These are phyloP conservation scores for Acholoe squamosa DNA, from an alignment of 2,888 invertebrate species.

Conservation along the genomic window DNA sequence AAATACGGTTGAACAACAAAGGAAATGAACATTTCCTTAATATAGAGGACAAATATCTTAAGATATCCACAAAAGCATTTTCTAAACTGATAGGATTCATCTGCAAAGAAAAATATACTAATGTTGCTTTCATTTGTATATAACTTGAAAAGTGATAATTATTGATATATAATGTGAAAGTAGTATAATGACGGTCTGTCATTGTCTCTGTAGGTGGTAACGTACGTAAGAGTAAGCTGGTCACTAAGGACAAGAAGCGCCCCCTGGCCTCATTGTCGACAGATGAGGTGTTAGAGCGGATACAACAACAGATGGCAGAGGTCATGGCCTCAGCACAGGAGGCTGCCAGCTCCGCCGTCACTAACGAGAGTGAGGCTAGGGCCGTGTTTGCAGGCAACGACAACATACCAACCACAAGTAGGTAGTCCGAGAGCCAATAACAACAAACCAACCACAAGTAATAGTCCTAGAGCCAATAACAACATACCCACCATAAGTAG, in stretches of 20 bases:
- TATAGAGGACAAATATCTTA: too few species aligned
- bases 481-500: too few species aligned
- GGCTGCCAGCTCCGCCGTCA: slow-evolving; percentile 79
- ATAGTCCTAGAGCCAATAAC: too few species aligned
- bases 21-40: too few species aligned
- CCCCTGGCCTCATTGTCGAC: slow-evolving; percentile 65
- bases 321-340: slow-evolving; percentile 79
- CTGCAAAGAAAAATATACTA: too few species aligned
- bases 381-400: slow-evolving; percentile 59
- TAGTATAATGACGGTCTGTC: background rate
- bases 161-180: too few species aligned
- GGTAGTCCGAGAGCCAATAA: too few species aligned
- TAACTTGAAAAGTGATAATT: too few species aligned
- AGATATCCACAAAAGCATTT: too few species aligned
- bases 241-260: slow-evolving; percentile 28
- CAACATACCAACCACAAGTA: background rate
- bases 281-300: slow-evolving; percentile 75
- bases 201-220: slow-evolving; percentile 7
- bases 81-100: background rate
- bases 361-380: slow-evolving; percentile 78
- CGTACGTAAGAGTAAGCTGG: slow-evolving; percentile 15
- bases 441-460: too few species aligned
- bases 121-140: too few species aligned
- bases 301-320: slow-evolving; percentile 79
- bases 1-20: too few species aligned